phyloP scores from a whole-genome alignment of 2,888 invertebrate species.

The Euzetes globulus region DNA sequence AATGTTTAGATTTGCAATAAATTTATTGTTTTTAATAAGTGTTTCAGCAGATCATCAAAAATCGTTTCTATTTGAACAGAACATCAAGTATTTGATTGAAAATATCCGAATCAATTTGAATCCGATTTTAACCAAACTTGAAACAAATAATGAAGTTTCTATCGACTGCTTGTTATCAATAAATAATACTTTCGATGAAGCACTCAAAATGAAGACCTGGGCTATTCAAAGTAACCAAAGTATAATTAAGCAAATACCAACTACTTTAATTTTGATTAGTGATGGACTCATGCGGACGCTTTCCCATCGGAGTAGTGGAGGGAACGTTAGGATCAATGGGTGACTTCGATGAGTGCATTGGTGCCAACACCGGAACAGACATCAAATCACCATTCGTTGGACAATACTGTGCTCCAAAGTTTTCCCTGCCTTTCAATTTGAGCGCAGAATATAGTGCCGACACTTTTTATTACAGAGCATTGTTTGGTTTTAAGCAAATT shows the following conservation, averaged over 20 bases:
- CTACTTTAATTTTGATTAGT: not conserved
- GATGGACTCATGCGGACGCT: not conserved
- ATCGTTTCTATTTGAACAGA: too few species aligned
- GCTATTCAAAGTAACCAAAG: conserved; percentile 4
- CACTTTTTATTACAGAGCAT: not conserved
- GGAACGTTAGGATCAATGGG: not conserved
- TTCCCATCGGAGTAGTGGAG: not conserved
- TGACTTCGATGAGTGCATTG: not conserved
- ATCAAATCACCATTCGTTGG: not conserved
- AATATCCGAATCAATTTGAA: too few species aligned
- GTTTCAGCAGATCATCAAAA: too few species aligned
- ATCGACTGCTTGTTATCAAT: not conserved
- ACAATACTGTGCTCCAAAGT: not conserved
- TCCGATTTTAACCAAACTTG: too few species aligned
- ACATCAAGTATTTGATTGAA: too few species aligned
- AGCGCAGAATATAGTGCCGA: not conserved
- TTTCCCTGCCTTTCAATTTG: not conserved
- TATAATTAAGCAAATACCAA: too few species aligned
- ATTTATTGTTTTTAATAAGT: too few species aligned
- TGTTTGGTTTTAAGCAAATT: too few species aligned
- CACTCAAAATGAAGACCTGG: not conserved
- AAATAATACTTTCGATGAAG: not conserved
- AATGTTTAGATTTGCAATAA: too few species aligned
- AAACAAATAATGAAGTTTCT: not conserved
- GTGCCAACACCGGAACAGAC: not conserved